Conservation (phyloP, 1,140 invertebrate genomes). For the Sitobion miscanthi region DNA sequence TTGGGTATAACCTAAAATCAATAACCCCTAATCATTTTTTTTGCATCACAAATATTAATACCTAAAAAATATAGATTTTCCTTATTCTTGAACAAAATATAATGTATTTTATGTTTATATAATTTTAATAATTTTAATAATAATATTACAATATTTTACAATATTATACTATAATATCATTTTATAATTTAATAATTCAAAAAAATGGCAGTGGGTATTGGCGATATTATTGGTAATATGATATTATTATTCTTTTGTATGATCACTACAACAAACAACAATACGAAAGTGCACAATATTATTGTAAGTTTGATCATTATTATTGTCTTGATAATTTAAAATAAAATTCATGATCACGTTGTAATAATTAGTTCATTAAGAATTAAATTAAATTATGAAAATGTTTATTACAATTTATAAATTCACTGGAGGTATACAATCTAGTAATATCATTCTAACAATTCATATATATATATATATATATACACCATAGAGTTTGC, state of each 20-base stretch:
- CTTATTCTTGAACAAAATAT: too few species aligned
- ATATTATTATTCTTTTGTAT: not conserved
- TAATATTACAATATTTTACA: too few species aligned
- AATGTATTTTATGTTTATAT: too few species aligned
- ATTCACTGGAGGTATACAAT: not conserved
- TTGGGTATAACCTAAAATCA: too few species aligned
- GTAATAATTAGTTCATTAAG: not conserved
- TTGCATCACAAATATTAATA: too few species aligned
- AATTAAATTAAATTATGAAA: not conserved
- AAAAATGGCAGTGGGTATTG: too few species aligned
- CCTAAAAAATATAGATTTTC: too few species aligned
- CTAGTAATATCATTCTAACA: not conserved
- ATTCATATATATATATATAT: not conserved
- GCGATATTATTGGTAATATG: not conserved
- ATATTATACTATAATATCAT: too few species aligned
- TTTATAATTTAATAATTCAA: too few species aligned
- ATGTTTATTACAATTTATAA: slow-evolving; percentile 27
- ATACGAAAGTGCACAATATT: not conserved
- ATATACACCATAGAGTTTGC: not conserved
- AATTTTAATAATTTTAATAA: too few species aligned
- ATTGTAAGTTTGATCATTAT: not conserved
- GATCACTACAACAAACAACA: not conserved
- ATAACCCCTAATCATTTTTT: too few species aligned
- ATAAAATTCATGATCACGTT: not conserved
- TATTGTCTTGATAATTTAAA: not conserved